Conservation (phyloP, 2,888 invertebrate species). For the Camptogramma bilineatum region DNA sequence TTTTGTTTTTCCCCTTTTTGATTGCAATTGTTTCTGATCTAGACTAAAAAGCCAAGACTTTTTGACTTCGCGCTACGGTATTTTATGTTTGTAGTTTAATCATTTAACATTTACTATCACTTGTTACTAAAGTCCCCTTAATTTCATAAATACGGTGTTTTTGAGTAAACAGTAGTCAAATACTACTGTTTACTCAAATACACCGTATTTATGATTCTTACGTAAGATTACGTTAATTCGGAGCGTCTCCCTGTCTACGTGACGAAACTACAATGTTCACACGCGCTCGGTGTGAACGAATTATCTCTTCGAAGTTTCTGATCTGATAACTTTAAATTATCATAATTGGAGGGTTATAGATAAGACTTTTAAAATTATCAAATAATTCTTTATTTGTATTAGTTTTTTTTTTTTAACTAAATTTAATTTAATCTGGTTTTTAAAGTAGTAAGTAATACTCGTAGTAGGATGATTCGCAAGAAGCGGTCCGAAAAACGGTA, state of each 20-base stretch:
- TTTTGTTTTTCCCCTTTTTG: neutral
- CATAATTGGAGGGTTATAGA: neutral
- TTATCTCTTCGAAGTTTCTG: slow-evolving; percentile 15
- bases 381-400: too few species aligned
- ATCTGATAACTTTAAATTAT: slow-evolving; percentile 16
- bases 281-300: slow-evolving; percentile 33
- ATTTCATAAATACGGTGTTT: too few species aligned
- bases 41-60: neutral
- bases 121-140: neutral
- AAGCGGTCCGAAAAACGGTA: too few species aligned
- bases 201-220: slow-evolving; percentile 13
- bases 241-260: slow-evolving; percentile 22
- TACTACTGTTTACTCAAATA: slow-evolving; percentile 7
- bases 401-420: too few species aligned
- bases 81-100: neutral
- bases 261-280: slow-evolving; percentile 36
- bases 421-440: too few species aligned
- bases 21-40: neutral
- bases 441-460: too few species aligned
- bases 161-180: too few species aligned
- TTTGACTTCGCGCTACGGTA: neutral
- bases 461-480: too few species aligned
- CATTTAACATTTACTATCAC: neutral
- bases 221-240: slow-evolving; percentile 19
- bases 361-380: too few species aligned